Conservation (phyloP, 92 coral and sea anemone species). For the Galaxea fascicularis region DNA sequence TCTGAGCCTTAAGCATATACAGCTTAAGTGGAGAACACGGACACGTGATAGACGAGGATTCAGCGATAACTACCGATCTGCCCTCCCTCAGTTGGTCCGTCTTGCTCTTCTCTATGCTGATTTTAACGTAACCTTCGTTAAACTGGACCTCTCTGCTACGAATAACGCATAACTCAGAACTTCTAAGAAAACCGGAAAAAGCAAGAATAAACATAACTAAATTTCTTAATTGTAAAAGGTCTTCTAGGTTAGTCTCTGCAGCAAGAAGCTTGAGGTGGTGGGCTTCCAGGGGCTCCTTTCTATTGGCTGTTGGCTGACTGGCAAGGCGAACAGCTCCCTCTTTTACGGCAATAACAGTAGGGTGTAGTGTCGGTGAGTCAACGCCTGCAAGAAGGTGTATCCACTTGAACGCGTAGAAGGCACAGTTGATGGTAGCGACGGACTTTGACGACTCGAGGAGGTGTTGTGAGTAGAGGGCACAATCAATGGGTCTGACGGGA, state of each 20-base stretch:
- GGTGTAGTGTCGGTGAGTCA: conserved; percentile 29
- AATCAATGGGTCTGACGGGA: conserved; percentile 46
- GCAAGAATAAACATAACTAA: conserved; percentile 34
- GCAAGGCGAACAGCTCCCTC: conserved; percentile 34
- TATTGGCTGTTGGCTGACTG: conserved; percentile 16
- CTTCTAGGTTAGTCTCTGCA: conserved; percentile 15
- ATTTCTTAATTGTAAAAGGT: conserved; percentile 34
- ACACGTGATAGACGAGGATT: conserved; percentile 36
- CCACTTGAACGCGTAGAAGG: conserved; percentile 42
- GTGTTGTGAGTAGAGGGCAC: conserved; percentile 39
- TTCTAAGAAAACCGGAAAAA: conserved; percentile 45
- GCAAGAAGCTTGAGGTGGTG: conserved; percentile 26
- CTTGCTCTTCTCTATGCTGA: conserved; percentile 50
- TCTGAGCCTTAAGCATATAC: conserved; percentile 24
- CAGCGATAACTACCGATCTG: conserved; percentile 41
- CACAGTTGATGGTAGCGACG: conserved; percentile 41
- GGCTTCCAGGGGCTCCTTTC: conserved; percentile 43
- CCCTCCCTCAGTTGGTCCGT: conserved; percentile 63
- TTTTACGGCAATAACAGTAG: conserved; percentile 23
- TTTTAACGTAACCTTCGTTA: conserved; percentile 6
- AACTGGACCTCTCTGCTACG: conserved; percentile 31
- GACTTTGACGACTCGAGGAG: conserved; percentile 45
- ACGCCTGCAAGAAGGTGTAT: conserved; percentile 32
- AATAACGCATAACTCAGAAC: conserved; percentile 41
- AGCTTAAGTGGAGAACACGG: conserved; percentile 36